Evolutionary conservation across 2,797 vertebrate species (phyloP).

Genomic region (Labeo calbasu): DNA sequence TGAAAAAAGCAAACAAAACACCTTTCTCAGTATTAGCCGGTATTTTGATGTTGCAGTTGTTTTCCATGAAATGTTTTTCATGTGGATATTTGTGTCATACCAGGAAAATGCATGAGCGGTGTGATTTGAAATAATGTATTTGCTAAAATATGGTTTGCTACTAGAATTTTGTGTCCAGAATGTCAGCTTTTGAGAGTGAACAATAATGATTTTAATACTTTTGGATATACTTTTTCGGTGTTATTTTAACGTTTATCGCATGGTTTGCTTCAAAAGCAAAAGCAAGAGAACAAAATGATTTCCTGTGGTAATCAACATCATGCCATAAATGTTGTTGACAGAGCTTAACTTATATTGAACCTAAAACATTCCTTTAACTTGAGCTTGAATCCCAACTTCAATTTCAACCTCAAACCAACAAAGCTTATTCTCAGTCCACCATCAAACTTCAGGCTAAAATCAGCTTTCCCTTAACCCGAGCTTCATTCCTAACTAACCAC

Average conservation of each 20-base stretch:
- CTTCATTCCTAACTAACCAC: slow-evolving; percentile 5
- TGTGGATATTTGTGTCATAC: slow-evolving; percentile 10
- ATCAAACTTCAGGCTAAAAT: background rate
- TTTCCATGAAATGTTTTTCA: slow-evolving; percentile 32
- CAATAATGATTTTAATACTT: background rate
- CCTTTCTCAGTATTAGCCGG: slow-evolving; percentile 7
- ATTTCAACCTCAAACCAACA: slow-evolving; percentile 1
- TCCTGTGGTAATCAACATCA: background rate
- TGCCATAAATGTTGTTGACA: background rate
- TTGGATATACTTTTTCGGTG: background rate
- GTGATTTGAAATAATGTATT: background rate
- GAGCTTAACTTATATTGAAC: background rate
- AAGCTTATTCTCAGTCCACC: background rate
- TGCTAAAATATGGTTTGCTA: background rate
- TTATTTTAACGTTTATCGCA: background rate
- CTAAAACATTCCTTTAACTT: background rate
- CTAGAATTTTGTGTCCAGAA: background rate
- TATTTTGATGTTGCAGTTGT: background rate
- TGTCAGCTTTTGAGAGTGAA: background rate
- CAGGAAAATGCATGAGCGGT: background rate
- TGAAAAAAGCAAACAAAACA: background rate
- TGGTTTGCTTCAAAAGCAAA: background rate
- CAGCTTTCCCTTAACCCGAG: background rate
- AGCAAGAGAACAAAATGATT: background rate
- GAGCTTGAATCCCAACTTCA: background rate